phyloP scores from a whole-genome alignment of 2,113 vertebrate species.

The Pleuronectes platessa region DNA sequence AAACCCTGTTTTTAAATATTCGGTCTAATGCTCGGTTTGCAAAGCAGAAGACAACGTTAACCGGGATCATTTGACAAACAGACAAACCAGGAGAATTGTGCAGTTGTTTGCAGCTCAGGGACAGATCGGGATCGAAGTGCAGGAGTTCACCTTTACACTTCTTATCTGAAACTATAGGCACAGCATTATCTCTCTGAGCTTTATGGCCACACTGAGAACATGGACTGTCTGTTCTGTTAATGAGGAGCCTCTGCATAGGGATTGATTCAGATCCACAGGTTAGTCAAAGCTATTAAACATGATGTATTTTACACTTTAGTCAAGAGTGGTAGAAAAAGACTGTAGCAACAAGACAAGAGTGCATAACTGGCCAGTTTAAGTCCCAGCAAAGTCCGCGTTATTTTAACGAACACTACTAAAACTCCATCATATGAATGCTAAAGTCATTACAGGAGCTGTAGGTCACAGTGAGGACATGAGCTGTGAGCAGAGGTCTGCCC shows the following conservation, averaged over 20 bases:
- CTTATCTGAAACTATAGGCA: conserved; percentile 38
- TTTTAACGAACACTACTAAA: neutral
- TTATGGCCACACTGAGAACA: neutral
- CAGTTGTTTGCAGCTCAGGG: conserved; percentile 1
- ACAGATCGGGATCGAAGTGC: conserved; percentile 55
- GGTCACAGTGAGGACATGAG: neutral
- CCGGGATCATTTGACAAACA: neutral
- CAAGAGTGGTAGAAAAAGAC: too few relatives aligned
- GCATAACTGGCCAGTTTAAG: neutral
- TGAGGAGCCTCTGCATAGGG: neutral
- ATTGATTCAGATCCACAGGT: neutral
- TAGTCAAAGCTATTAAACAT: neutral
- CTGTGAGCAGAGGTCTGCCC: neutral
- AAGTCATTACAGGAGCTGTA: neutral
- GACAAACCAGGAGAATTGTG: neutral
- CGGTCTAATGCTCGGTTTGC: conserved; percentile 4
- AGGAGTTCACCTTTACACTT: conserved; percentile 31
- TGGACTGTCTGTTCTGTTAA: neutral
- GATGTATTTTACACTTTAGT: too few relatives aligned
- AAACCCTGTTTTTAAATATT: neutral
- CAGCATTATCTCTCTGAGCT: neutral
- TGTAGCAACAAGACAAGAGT: neutral
- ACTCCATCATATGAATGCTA: too few relatives aligned
- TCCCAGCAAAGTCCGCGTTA: neutral
- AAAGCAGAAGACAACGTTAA: neutral